These are phyloP conservation scores for Calycopis cecrops DNA, from an alignment of 1,140 invertebrate species.

Conservation along the genomic window DNA sequence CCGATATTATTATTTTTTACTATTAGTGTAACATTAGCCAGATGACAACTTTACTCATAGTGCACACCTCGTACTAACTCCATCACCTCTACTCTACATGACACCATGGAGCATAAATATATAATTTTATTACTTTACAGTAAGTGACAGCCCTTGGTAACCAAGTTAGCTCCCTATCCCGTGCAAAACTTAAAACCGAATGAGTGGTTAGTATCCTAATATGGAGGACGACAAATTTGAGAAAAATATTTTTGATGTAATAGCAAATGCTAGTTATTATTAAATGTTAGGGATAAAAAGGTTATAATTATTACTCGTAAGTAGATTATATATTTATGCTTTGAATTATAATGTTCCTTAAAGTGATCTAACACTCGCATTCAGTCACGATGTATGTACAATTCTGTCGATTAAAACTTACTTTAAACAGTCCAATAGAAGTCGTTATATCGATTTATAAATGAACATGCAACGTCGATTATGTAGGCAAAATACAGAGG, in stretches of 20 bases:
- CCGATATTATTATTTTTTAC: neutral
- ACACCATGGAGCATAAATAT: conserved; percentile 2
- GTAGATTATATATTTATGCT: conserved; percentile 4
- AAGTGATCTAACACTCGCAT: conserved; percentile 17
- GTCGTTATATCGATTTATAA: conserved; percentile 37
- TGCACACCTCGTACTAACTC: conserved; percentile 4
- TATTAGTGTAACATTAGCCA: conserved; percentile 14
- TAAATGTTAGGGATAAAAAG: too few relatives aligned
- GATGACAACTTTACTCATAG: neutral
- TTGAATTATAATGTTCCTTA: conserved; percentile 11
- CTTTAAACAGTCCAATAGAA: conserved; percentile 50
- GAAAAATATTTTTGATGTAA: too few relatives aligned
- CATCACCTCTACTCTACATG: conserved; percentile 4
- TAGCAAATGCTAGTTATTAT: too few relatives aligned
- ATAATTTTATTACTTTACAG: neutral
- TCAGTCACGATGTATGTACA: conserved; percentile 50
- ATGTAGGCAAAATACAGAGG: conserved; percentile 3
- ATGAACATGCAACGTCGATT: neutral
- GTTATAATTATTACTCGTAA: too few relatives aligned
- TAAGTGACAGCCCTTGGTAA: too few relatives aligned
- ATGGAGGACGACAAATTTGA: too few relatives aligned
- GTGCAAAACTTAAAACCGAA: too few relatives aligned
- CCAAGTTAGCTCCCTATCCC: neutral
- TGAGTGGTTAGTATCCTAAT: too few relatives aligned
- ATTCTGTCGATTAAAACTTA: conserved; percentile 39